Conservation (phyloP, 2,888 invertebrate genomes). For the Chamaedrilus cognettii region DNA sequence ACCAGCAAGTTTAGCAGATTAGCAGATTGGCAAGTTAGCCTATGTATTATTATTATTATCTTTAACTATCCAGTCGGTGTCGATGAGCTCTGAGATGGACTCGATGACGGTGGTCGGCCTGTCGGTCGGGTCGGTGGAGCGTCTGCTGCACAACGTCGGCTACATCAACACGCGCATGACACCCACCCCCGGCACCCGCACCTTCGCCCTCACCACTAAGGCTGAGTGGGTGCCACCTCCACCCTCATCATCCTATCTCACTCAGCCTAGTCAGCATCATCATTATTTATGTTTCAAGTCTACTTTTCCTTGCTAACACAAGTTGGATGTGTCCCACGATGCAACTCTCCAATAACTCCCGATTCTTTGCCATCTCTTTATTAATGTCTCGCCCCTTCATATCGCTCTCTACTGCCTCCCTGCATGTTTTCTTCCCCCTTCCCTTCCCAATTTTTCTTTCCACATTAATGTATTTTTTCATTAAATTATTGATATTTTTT, state of each 20-base stretch:
- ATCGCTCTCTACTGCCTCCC: too few relatives aligned
- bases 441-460: too few relatives aligned
- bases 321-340: neutral
- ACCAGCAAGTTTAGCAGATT: too few relatives aligned
- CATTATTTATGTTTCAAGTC: too few relatives aligned
- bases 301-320: neutral
- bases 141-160: constrained; percentile 69
- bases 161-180: constrained; percentile 89
- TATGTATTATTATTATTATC: too few relatives aligned
- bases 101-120: constrained; percentile 91
- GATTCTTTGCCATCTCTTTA: too few relatives aligned
- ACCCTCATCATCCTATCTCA: neutral
- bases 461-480: too few relatives aligned
- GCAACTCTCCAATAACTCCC: too few relatives aligned
- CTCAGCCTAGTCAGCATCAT: neutral
- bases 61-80: constrained; percentile 45
- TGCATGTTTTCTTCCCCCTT: too few relatives aligned
- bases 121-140: constrained; percentile 87
- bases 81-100: constrained; percentile 66
- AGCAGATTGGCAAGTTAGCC: too few relatives aligned
- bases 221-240: constrained; percentile 70
- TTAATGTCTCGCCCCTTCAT: too few relatives aligned
- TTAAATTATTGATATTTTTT: too few relatives aligned
- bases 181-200: constrained; percentile 91
- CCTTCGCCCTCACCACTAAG: constrained; percentile 80